These are phyloP conservation scores for Argyresthia goedartella DNA, from an alignment of 2,888 invertebrate genomes.

Conservation along the genomic window DNA sequence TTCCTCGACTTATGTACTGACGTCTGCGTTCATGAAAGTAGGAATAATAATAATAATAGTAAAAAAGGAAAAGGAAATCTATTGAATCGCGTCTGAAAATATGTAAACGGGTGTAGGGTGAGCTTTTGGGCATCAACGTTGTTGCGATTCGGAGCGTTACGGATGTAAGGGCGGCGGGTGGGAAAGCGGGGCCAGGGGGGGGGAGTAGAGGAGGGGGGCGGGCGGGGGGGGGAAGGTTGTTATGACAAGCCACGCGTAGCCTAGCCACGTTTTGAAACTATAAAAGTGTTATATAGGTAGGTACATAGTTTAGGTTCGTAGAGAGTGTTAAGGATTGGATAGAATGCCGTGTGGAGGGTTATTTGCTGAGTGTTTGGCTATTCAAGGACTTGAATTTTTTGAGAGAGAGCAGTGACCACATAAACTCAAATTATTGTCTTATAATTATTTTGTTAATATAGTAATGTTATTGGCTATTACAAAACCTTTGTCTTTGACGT, in stretches of 20 bases:
- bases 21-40: conserved; percentile 33
- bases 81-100: conserved; percentile 32
- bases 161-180: conserved; percentile 11
- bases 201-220: conserved; percentile 16
- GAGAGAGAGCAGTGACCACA: too few species aligned
- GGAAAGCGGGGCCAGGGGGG: conserved; percentile 19
- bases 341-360: too few species aligned
- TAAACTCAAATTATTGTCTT: too few species aligned
- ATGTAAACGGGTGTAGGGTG: conserved; percentile 23
- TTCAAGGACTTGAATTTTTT: too few species aligned
- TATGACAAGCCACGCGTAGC: neutral
- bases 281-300: neutral
- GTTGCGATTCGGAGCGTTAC: neutral
- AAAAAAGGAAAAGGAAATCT: conserved; percentile 23
- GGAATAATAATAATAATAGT: conserved; percentile 37
- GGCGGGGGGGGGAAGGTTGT: too few species aligned
- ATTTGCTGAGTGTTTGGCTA: too few species aligned
- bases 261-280: neutral
- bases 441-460: too few species aligned
- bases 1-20: conserved; percentile 45
- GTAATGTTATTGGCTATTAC: too few species aligned
- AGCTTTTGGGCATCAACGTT: neutral
- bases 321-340: too few species aligned
- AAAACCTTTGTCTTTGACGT: too few species aligned
- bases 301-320: too few species aligned